Evolutionary conservation across 2,113 vertebrate genomes (phyloP).

Genomic region (Mustela lutreola): DNA sequence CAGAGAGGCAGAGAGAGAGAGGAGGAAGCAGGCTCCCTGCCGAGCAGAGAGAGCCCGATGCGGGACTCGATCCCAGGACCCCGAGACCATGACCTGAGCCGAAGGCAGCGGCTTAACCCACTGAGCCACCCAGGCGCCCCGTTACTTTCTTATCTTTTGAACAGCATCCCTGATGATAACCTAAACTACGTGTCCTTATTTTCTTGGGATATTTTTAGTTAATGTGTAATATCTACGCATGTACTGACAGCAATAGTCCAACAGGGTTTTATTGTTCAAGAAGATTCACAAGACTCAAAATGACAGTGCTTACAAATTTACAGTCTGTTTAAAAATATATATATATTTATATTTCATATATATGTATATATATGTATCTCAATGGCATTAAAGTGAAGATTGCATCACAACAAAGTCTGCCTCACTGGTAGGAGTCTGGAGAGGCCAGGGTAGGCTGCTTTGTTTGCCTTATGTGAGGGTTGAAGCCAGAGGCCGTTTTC

Average conservation of each 20-base stretch:
- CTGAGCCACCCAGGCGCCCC: no score
- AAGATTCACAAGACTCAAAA: not conserved
- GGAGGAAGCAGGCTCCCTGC: no score
- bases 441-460: not conserved
- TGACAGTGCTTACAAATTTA: not conserved
- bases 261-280: not conserved
- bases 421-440: not conserved
- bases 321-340: not conserved
- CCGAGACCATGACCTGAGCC: no score
- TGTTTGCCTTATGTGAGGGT: not conserved
- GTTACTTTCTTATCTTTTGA: conserved; percentile 3
- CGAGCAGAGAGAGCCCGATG: no score
- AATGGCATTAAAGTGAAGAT: not conserved
- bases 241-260: not conserved
- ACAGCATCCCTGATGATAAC: not conserved
- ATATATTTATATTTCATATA: not conserved
- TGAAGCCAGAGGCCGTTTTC: not conserved
- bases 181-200: not conserved
- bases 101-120: no score
- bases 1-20: no score
- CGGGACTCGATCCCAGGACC: no score
- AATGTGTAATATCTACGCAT: not conserved
- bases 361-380: not conserved
- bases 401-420: not conserved
- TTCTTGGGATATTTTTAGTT: conserved; percentile 41